A percentile compares a stretch with the other conserved stretches of the same genome.
phyloP scores from a whole-genome alignment of 2,113 vertebrate species.

The Melospiza georgiana region DNA sequence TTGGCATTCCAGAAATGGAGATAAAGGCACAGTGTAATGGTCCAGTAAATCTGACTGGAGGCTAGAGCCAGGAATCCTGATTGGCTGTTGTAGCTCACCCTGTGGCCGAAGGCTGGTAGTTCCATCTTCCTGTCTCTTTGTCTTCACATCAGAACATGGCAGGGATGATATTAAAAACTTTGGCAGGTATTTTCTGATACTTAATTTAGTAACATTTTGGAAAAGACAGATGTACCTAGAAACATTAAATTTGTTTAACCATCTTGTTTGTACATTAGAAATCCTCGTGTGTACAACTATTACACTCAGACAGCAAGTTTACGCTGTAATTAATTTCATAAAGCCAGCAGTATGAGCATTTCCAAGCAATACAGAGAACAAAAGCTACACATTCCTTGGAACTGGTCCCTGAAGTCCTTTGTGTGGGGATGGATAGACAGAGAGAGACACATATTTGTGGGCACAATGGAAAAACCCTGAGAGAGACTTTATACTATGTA shows the following conservation, averaged over 20 bases:
- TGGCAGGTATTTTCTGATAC: not conserved
- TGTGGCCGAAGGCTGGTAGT: not conserved
- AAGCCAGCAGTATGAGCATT: not conserved
- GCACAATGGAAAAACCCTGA: not conserved
- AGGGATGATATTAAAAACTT: not conserved
- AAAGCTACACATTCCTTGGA: conserved; percentile 15
- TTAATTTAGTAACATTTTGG: not conserved
- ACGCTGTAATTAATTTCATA: not conserved
- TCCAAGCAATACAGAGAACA: not conserved
- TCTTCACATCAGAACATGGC: not conserved
- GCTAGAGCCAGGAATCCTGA: not conserved
- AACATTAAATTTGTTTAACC: not conserved
- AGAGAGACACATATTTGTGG: not conserved
- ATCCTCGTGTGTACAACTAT: not conserved
- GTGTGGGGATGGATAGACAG: not conserved
- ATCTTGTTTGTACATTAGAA: not conserved
- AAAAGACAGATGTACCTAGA: not conserved
- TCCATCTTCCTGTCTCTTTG: not conserved
- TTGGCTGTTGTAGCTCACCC: not conserved
- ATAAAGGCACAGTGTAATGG: not conserved
- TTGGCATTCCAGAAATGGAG: not conserved
- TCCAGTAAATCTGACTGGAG: not conserved
- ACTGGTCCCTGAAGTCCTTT: not conserved
- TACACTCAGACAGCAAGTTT: not conserved
- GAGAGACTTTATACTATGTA: not conserved